Base-by-base conservation (phyloP, 2,888 invertebrate genomes). In the Ichneumoninae sp. region DNA sequence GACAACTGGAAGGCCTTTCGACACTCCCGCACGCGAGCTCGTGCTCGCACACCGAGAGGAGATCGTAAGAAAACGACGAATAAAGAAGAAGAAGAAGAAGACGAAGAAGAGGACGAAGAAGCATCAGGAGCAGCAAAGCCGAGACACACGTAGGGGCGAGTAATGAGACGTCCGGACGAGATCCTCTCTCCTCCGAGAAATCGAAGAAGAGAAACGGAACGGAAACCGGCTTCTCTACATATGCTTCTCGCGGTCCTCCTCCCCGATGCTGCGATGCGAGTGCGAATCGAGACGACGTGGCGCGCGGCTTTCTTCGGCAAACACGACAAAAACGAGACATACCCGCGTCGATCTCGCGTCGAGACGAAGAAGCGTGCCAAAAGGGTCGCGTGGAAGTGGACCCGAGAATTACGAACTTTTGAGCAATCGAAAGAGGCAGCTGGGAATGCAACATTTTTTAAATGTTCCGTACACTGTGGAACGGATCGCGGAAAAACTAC, bases 101-200 rank as follows among this genome's bases (percentile, higher is more conserved):
- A 30, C 5, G 30, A 30, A 30, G 44, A 80, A 76, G 54, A 75
- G 72, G 65, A 69, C 65, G 77, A 68, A 33, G 68, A 66, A 69
- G 68, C 65, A 81, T 69, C 77, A 40, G 70, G 40, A 47, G 62
- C 79, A 86, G 85, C 83, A 78, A 77, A 87, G 83, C 77, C 79
- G 82, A 71, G 86, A 79, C 85, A 84, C 86, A 86, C 86, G 86
- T 82, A 84, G 86, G 83, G 71, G 82, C 83, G 83, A 78, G 82
- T 87, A 87, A 87, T 87, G 87, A 86, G 86, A 86, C 86, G 86
- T 81, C 82, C 86, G 85, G 83, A 85, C 86, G 86, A 87, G 86
- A 86, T 82, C 44, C 44, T 83, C 86, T 77, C 80, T 52, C 70
- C 78, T 82, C 79, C 72, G 72, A 85, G 84, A 85, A 82, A 82